phyloP scores from a whole-genome alignment of 2,113 vertebrate species.

The Zosterops borbonicus region DNA sequence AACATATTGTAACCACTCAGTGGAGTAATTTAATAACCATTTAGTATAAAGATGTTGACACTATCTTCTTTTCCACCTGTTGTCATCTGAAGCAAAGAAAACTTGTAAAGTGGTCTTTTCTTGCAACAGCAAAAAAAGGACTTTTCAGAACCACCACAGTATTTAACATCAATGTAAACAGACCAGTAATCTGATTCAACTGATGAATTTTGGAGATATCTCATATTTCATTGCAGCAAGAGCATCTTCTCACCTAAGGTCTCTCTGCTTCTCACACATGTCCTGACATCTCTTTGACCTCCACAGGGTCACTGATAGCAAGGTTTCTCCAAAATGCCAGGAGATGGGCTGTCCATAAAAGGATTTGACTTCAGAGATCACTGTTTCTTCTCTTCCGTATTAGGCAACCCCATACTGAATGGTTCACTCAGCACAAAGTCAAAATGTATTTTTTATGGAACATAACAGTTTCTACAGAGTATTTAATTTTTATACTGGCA shows the following conservation, averaged over 20 bases:
- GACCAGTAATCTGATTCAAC: neutral
- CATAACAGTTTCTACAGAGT: neutral
- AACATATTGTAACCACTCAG: neutral
- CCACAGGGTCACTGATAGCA: neutral
- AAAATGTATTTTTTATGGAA: neutral
- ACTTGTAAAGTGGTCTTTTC: neutral
- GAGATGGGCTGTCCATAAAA: neutral
- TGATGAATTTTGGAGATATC: neutral
- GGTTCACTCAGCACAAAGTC: accelerated
- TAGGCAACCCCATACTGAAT: neutral
- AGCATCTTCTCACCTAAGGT: neutral
- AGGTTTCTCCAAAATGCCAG: neutral
- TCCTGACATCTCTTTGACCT: neutral
- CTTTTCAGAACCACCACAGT: neutral
- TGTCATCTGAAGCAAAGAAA: neutral
- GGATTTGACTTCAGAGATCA: neutral
- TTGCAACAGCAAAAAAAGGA: neutral
- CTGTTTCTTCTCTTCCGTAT: neutral
- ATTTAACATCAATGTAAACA: neutral
- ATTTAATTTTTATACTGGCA: neutral
- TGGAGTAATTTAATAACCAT: neutral
- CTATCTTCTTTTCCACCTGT: neutral
- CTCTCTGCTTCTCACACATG: neutral
- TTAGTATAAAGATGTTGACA: neutral
- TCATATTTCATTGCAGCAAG: neutral